These are phyloP conservation scores for Lepidocyrtoides sp. DNA, from an alignment of 2,888 invertebrate species.

Conservation along the genomic window DNA sequence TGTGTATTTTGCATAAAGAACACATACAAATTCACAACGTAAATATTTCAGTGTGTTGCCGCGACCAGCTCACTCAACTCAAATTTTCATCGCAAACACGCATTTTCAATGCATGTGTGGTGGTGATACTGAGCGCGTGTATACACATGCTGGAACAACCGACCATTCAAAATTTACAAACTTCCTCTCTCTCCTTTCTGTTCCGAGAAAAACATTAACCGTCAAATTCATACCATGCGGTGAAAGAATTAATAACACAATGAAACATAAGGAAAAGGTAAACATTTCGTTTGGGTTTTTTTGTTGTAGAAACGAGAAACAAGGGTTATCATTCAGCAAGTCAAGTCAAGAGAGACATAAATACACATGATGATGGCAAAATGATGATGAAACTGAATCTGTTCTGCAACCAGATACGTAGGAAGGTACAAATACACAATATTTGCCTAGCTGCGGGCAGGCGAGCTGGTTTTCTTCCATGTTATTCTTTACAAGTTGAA, in stretches of 20 bases:
- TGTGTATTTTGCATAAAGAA: conserved; percentile 14
- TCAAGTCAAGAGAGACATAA: neutral
- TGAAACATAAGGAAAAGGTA: conserved; percentile 9
- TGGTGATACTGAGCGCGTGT: neutral
- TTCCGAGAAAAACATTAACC: conserved; percentile 7
- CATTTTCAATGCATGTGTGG: neutral
- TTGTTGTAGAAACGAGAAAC: neutral
- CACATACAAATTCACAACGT: conserved; percentile 11
- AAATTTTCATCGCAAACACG: neutral
- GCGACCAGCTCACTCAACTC: neutral
- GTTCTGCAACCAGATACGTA: neutral
- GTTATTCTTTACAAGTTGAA: neutral
- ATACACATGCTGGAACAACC: neutral
- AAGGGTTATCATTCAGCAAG: neutral
- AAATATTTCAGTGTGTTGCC: conserved; percentile 32
- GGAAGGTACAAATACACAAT: neutral
- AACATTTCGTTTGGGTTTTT: neutral
- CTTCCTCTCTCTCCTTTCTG: neutral
- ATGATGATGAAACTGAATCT: neutral
- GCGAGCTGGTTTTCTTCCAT: no score
- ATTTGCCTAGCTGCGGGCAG: neutral
- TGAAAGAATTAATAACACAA: conserved; percentile 11
- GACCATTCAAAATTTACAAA: conserved; percentile 8
- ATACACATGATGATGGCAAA: neutral
- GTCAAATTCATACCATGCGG: conserved; percentile 20